phyloP scores from a whole-genome alignment of 2,888 invertebrate species.

The Chironomus riparius region DNA sequence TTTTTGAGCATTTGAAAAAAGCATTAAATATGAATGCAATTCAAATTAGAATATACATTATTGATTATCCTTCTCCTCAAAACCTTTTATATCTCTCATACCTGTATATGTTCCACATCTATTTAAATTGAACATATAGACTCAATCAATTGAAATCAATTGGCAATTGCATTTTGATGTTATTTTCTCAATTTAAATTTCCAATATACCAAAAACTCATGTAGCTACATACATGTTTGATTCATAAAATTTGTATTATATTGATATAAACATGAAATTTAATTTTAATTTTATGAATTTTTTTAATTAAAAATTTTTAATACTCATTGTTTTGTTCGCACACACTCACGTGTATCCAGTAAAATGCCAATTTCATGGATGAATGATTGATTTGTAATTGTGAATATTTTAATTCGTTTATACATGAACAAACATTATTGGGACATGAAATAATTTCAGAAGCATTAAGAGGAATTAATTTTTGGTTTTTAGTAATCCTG shows the following conservation, averaged over 20 bases:
- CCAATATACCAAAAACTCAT: neutral
- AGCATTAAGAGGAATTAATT: too few species aligned
- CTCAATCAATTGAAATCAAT: neutral
- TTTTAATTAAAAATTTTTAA: neutral
- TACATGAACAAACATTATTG: too few species aligned
- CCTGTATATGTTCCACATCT: neutral
- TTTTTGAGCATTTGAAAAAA: neutral
- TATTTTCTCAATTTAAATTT: neutral
- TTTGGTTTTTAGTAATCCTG: too few species aligned
- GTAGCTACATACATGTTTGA: neutral
- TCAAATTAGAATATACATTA: slow-evolving; percentile 25
- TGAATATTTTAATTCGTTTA: too few species aligned
- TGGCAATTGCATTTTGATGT: neutral
- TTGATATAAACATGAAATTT: neutral
- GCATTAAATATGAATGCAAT: slow-evolving; percentile 19
- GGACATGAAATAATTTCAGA: too few species aligned
- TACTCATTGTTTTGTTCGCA: neutral
- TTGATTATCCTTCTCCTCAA: slow-evolving; percentile 8
- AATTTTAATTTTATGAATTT: neutral
- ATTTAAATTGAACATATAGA: neutral
- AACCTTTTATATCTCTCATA: neutral
- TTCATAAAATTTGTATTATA: neutral
- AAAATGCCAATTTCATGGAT: neutral
- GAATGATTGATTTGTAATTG: neutral
- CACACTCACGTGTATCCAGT: too few species aligned